phyloP scores from a whole-genome alignment of 1,140 invertebrate species.

The Drosophila bipectinata region DNA sequence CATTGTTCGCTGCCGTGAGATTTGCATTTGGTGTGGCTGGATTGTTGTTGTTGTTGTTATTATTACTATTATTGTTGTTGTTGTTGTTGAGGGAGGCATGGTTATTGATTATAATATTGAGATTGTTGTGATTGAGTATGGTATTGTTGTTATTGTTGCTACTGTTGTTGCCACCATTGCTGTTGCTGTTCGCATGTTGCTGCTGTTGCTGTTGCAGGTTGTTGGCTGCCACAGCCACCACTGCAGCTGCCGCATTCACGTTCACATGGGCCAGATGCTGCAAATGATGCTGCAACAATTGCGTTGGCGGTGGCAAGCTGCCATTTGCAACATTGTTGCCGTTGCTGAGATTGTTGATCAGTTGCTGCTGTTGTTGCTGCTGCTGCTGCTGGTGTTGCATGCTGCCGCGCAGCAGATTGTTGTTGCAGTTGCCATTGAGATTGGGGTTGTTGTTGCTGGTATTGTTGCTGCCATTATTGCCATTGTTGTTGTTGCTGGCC shows the following conservation, averaged over 20 bases:
- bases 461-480: constrained; percentile 35
- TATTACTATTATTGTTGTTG: constrained; percentile 37
- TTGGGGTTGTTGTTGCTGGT: constrained; percentile 51
- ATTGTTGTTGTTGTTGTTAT: constrained; percentile 73
- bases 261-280: constrained; percentile 83
- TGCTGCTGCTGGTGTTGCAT: constrained; percentile 60
- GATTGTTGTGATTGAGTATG: constrained; percentile 73
- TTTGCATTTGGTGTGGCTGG: constrained; percentile 81
- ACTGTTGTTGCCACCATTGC: constrained; percentile 33
- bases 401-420: constrained; percentile 50
- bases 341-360: constrained; percentile 51
- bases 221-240: constrained; percentile 70
- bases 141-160: constrained; percentile 62
- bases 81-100: constrained; percentile 64
- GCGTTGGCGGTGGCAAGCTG: constrained; percentile 70
- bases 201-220: constrained; percentile 63
- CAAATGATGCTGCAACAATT: constrained; percentile 82
- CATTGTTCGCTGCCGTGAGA: constrained; percentile 49
- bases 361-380: constrained; percentile 51
- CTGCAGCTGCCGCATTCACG: constrained; percentile 75
- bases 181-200: constrained; percentile 50
- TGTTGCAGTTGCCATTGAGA: constrained; percentile 54
- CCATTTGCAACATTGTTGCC: constrained; percentile 53
- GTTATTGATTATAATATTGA: constrained; percentile 69
- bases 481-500: constrained; percentile 39